phyloP scores from a whole-genome alignment of 2,888 invertebrate species.

The Napeogenes sylphis region DNA sequence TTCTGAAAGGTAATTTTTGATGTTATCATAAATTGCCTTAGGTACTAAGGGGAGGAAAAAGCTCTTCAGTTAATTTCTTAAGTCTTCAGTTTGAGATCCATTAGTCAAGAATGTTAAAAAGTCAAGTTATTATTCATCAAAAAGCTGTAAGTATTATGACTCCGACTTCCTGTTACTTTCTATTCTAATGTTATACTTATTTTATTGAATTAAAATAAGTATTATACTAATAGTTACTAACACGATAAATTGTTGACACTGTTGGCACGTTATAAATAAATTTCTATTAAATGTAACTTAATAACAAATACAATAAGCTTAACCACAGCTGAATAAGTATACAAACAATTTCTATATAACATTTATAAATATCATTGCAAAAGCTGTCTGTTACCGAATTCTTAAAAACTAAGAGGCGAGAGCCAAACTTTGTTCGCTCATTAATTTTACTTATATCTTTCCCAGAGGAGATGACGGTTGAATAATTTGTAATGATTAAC shows the following conservation, averaged over 20 bases:
- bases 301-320: too few relatives aligned
- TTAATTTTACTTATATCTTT: constrained; percentile 22
- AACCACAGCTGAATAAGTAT: too few relatives aligned
- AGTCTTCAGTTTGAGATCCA: constrained; percentile 23
- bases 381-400: constrained; percentile 11
- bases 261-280: background rate
- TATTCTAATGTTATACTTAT: background rate
- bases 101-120: constrained; percentile 23
- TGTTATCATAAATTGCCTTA: background rate
- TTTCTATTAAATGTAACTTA: background rate
- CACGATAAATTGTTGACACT: too few relatives aligned
- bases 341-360: too few relatives aligned
- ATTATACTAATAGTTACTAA: too few relatives aligned
- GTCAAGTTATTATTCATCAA: constrained; percentile 18
- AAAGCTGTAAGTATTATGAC: background rate
- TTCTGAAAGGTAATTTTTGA: background rate
- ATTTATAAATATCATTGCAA: too few relatives aligned
- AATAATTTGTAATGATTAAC: constrained; percentile 22
- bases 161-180: background rate
- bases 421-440: constrained; percentile 20
- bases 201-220: too few relatives aligned
- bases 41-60: constrained; percentile 11
- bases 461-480: constrained; percentile 12
- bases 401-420: constrained; percentile 8
- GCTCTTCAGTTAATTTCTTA: constrained; percentile 26